phyloP scores from a whole-genome alignment of 2,888 invertebrate genomes.

The Ichneumoninae sp. region DNA sequence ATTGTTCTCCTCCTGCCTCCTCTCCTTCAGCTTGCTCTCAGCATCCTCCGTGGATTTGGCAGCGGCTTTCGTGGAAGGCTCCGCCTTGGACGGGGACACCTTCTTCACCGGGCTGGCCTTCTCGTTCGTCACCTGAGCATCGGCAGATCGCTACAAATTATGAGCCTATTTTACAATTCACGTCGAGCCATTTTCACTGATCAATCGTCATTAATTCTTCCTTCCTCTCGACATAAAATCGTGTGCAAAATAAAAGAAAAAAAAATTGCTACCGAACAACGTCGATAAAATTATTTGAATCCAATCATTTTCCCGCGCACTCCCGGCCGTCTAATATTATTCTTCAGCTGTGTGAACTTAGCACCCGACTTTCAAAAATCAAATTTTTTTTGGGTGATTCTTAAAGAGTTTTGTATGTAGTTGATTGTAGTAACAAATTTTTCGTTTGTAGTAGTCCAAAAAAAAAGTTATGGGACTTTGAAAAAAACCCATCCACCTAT shows the following conservation, averaged over 20 bases:
- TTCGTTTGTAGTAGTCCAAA: too few species aligned
- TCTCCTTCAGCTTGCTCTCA: conserved; percentile 85
- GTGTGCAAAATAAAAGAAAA: background rate
- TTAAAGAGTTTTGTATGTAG: too few species aligned
- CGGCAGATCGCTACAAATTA: conserved; percentile 87
- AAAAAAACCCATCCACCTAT: too few species aligned
- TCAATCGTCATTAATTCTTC: background rate
- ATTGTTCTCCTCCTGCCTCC: conserved; percentile 86
- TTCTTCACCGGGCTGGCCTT: conserved; percentile 83
- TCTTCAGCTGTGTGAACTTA: too few species aligned
- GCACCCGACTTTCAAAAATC: too few species aligned
- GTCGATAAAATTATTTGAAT: background rate
- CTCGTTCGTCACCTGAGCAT: conserved; percentile 87
- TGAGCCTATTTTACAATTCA: background rate
- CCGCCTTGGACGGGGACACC: conserved; percentile 8
- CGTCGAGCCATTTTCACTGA: background rate
- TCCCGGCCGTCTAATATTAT: background rate
- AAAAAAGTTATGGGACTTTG: too few species aligned
- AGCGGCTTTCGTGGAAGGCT: conserved; percentile 86
- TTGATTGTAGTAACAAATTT: too few species aligned
- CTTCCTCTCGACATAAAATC: background rate
- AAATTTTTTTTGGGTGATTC: too few species aligned
- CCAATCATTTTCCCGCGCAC: background rate
- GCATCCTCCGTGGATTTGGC: conserved; percentile 81
- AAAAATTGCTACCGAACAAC: background rate